Base-by-base conservation (phyloP, 2,797 vertebrate genomes). In the Adrianichthys oophorus region DNA sequence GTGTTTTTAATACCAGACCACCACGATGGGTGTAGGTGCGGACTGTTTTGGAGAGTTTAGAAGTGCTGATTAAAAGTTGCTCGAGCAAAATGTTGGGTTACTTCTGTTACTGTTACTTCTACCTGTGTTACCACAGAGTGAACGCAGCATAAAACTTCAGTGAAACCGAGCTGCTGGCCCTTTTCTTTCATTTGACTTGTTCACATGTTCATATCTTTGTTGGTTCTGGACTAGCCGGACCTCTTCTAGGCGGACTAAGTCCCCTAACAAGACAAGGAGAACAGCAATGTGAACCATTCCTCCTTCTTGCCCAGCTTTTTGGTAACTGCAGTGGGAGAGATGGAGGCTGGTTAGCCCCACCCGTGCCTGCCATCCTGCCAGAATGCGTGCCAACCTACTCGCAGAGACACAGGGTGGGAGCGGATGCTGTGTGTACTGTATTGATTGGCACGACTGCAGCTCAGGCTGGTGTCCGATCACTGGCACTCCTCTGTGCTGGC, bases 401-500 rank as follows among this genome's bases (percentile, higher is more conserved):
- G 2, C 75, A 81, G 78, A 84, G 59, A 70, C 61, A n/a, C 72
- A 51, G 76, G 59, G 64, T 17, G 76, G 65, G 65, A 76, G 68
- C 56, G 46, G 79, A 80, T 66, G 56, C 66, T 74, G 75, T 61
- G 73, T 65, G 82, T 62, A 26, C 74, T 47, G 68, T 78, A 88
- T 88, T 52, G 86, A 90, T 84, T 60, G 74, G 75, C 78, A 72
- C 63, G 63, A 62, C 82, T 62, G 68, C 73, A 68, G 74, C 71
- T 75, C 57, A 41, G 82, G 59, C 77, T 75, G 76, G 61, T 56
- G 74, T 75, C 76, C 37, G 67, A 62, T 62, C 43, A 26, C 68
- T 69, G 78, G 67, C 72, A 65, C 71, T 71, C 48, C 55, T 71
- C 73, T 52, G 50, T 52, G 42, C 68, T 54, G 67, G 55, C 64